A percentile compares a stretch with the other conserved stretches of the same genome.
Evolutionary conservation across 2,888 invertebrate genomes (phyloP).

Genomic region (Lycophotia porphyrea): DNA sequence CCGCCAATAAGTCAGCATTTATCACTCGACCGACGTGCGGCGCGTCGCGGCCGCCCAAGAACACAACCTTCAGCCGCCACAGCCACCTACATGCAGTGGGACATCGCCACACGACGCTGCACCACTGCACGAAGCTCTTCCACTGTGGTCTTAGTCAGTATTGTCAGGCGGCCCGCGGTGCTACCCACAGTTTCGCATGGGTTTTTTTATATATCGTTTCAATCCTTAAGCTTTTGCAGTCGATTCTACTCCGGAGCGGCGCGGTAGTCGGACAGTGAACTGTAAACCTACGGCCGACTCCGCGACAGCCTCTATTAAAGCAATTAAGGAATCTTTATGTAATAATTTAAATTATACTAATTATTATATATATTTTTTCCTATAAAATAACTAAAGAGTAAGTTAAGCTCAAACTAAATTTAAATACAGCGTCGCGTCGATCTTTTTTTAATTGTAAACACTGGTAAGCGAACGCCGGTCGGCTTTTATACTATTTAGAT

Average conservation of each 20-base stretch:
- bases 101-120: slow-evolving; percentile 24
- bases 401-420: slow-evolving; percentile 89
- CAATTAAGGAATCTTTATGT: slow-evolving; percentile 84
- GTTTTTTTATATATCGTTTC: slow-evolving; percentile 79
- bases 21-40: slow-evolving; percentile 73
- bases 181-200: slow-evolving; percentile 69
- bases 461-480: slow-evolving; percentile 81
- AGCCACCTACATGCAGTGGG: slow-evolving; percentile 36
- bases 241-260: slow-evolving; percentile 67
- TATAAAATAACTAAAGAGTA: slow-evolving; percentile 86
- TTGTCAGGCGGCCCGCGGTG: slow-evolving; percentile 64
- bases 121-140: slow-evolving; percentile 31
- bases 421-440: slow-evolving; percentile 66
- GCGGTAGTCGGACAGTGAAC: slow-evolving; percentile 69
- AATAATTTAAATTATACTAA: slow-evolving; percentile 90
- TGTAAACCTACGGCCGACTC: slow-evolving; percentile 65
- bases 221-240: slow-evolving; percentile 80
- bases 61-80: slow-evolving; percentile 55
- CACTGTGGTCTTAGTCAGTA: slow-evolving; percentile 66
- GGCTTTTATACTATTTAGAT: slow-evolving; percentile 87
- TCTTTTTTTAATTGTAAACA: slow-evolving; percentile 75
- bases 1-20: slow-evolving; percentile 93
- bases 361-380: slow-evolving; percentile 88
- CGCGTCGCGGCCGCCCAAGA: slow-evolving; percentile 41
- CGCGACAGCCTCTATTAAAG: slow-evolving; percentile 71